Evolutionary conservation across 2,797 vertebrate species (phyloP), one percentile per base, ranked within the genome.

Genomic region (Euphonia xanthogaster): DNA sequence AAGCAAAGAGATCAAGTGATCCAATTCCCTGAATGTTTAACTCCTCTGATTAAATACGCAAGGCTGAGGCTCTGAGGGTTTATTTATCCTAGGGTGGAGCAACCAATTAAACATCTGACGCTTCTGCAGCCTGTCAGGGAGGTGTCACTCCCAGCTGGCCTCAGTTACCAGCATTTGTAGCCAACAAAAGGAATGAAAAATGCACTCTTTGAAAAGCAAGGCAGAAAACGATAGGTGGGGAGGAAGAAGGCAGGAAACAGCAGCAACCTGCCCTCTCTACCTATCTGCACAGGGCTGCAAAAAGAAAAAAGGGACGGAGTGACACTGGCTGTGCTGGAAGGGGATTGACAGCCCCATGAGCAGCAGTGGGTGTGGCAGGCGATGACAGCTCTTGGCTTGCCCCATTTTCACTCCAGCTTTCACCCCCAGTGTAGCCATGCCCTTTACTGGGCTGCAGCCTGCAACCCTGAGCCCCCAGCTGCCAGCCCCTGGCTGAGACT

Each of bases 151-250:
- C 63, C 57, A 60, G 65, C 44, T 53, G 35, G 28, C 42, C 57
- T 58, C 57, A 14, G 57, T 35, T 74, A 67, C 61, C 75, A 60
- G 37, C 37, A 27, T 37, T 27, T 53, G 78, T 37, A 42, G 68
- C 48, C 50, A 83, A 71, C 65, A 92, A 90, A 95, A 88, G 37
- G 75, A 93, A 90, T 80, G 12, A 82, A 62, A 67, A 95, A 93
- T 82, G 67, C 0, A 0, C 15, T 70, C 31, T 83, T 37, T 71
- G 61, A 74, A 84, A 74, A 60, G n/a, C 48, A 86, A 77, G 72
- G n/a, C 53, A 71, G 61, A 51, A 65, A 51, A 65, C 6, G 7
- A 71, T 7, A 25, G 33, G 28, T 39, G 24, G 18, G 39, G 42
- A 93, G 31, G 48, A 51, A 79, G 60, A 30, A 76, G 28, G 25